Evolutionary conservation across 2,888 invertebrate species (phyloP).

Genomic region (Apoderus coryli): DNA sequence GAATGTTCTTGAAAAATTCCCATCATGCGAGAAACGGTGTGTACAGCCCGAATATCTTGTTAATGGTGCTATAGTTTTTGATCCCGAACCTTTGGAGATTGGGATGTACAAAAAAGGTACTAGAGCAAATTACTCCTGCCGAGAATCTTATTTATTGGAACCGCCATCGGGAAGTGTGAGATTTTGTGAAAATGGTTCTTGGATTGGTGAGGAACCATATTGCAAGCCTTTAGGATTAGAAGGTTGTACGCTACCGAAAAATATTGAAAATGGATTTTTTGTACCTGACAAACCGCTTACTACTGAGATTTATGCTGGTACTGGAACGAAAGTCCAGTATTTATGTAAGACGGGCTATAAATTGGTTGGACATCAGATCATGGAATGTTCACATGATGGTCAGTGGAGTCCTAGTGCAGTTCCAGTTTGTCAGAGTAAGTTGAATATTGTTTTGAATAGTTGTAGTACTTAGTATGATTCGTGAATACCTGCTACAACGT

Average conservation of each 20-base stretch:
- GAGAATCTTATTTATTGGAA: slow-evolving; percentile 23
- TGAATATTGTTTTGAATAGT: too few relatives aligned
- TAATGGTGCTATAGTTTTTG: slow-evolving; percentile 25
- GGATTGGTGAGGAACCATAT: slow-evolving; percentile 28
- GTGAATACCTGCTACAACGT: too few relatives aligned
- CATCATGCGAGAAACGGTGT: slow-evolving; percentile 25
- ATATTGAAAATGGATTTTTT: slow-evolving; percentile 28
- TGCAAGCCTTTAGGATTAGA: slow-evolving; percentile 24
- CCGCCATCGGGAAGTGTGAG: slow-evolving; percentile 27
- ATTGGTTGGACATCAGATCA: slow-evolving; percentile 25
- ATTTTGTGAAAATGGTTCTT: slow-evolving; percentile 31
- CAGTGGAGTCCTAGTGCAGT: too few relatives aligned
- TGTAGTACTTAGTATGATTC: too few relatives aligned
- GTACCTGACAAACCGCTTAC: too few relatives aligned
- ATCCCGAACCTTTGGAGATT: slow-evolving; percentile 17
- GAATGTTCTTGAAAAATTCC: slow-evolving; percentile 19
- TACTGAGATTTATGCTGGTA: too few relatives aligned
- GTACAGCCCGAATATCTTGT: slow-evolving; percentile 26
- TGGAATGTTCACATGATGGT: slow-evolving; percentile 29
- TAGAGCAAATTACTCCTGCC: slow-evolving; percentile 27
- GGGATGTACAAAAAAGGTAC: slow-evolving; percentile 27
- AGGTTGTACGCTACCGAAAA: slow-evolving; percentile 25
- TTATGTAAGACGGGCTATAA: slow-evolving; percentile 28
- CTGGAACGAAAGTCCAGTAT: slow-evolving; percentile 20
- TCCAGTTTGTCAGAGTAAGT: too few relatives aligned